Base-by-base conservation (phyloP, 2,113 vertebrate genomes). In the Acrocephalus arundinaceus region DNA sequence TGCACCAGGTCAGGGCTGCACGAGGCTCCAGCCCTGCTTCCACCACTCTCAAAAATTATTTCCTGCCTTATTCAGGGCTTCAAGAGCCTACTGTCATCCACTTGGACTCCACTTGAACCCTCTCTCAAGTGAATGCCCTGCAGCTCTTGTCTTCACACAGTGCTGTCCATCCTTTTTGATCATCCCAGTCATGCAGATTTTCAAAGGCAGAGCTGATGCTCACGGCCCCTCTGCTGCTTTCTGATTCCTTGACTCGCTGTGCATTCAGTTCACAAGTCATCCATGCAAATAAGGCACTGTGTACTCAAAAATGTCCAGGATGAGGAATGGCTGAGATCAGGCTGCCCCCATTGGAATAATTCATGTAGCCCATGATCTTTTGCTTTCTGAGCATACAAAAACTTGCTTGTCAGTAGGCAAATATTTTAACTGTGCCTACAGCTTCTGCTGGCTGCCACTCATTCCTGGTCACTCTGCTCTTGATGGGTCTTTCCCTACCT, bases 181-280 rank as follows among this genome's bases (percentile, higher is more conserved):
- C 67, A 83, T 22, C 67, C n/a, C 35, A 85, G 70, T 41, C 93
- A 59, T 62, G 82, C 4, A 52, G 81, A 33, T n/a, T 89, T 85
- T 91, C 93, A 96, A 85, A 89, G 74, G 70, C 78, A 94, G 58
- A 49, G 88, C 49, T 86, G 54, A 43, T 76, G 72, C 92, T 85
- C 66, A 41, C 1, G 9, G 43, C 51, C 55, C 45, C 41, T 80
- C 82, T 77, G 31, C 63, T 54, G 54, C 58, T 66, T 79, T 75
- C 78, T 91, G 33, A 55, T 94, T 81, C 45, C 81, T 78, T 71
- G 65, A 7, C 45, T 63, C 77, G 24, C 73, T 78, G 65, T 67
- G 87, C 73, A 67, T 86, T 73, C 81, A 48, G 48, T 46, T 74
- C 23, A 5, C 76, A 87, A 63, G 65, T 21, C 76, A 76, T 51